Percentiles rank a stretch among this genome's conserved stretches.
Conservation (phyloP, 2,797 vertebrate genomes). For the Myotis myotis region DNA sequence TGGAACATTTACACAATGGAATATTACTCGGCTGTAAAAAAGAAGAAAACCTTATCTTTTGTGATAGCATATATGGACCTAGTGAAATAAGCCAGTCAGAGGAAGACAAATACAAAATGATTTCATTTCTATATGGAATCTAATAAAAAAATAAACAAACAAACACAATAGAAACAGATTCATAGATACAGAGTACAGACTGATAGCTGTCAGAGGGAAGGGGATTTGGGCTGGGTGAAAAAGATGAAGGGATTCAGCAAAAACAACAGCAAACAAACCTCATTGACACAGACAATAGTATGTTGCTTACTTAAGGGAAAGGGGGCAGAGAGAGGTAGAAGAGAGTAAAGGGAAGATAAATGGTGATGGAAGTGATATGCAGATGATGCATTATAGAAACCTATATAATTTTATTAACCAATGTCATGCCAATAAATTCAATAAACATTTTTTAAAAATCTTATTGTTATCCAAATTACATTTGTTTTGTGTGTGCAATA, state of each 20-base stretch:
- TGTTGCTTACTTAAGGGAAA: neutral
- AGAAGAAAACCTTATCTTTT: neutral
- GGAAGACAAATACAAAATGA: neutral
- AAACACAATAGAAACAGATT: neutral
- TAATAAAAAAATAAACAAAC: neutral
- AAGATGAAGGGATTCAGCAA: neutral
- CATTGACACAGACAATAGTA: neutral
- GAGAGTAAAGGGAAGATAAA: neutral
- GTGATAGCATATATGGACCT: neutral
- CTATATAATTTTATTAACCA: neutral
- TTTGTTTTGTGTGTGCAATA: neutral
- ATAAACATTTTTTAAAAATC: neutral
- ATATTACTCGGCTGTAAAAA: neutral
- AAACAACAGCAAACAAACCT: neutral
- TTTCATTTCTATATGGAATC: neutral
- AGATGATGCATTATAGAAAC: neutral
- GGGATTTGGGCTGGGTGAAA: neutral
- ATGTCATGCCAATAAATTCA: neutral
- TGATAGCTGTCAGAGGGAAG: neutral
- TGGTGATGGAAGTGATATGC: neutral
- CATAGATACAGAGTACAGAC: neutral
- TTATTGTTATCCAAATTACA: neutral
- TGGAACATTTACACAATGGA: neutral
- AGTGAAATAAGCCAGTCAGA: neutral
- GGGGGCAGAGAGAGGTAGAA: neutral